Evolutionary conservation across 2,888 invertebrate species (phyloP).

Genomic region (Sesia apiformis): DNA sequence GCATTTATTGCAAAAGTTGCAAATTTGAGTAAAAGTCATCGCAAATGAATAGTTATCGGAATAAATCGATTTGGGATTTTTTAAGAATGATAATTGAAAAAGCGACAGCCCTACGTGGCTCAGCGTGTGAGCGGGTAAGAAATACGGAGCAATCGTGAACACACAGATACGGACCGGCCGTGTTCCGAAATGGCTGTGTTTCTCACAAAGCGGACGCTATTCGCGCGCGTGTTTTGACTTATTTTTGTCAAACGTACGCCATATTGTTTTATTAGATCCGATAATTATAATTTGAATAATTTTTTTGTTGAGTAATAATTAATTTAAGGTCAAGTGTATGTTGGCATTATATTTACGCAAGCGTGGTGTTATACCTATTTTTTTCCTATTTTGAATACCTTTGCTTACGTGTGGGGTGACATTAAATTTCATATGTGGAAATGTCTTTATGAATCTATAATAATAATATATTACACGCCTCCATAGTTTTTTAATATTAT

Average conservation of each 20-base stretch:
- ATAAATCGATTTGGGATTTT: too few relatives aligned
- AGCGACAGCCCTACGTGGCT: constrained; percentile 40
- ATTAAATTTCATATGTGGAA: neutral
- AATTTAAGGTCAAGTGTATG: too few relatives aligned
- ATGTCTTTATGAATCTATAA: neutral
- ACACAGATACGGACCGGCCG: constrained; percentile 52
- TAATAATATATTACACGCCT: constrained; percentile 2
- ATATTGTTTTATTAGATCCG: constrained; percentile 55
- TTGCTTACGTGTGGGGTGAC: neutral
- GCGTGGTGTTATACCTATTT: neutral
- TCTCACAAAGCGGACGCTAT: constrained; percentile 23
- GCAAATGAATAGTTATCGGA: too few relatives aligned
- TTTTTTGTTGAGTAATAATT: constrained; percentile 1
- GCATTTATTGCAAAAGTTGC: too few relatives aligned
- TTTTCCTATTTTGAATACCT: neutral
- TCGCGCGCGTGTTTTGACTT: constrained; percentile 52
- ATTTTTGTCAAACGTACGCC: constrained; percentile 58
- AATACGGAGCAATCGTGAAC: constrained; percentile 32
- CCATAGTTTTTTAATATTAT: neutral
- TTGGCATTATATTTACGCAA: too few relatives aligned
- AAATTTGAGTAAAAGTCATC: too few relatives aligned
- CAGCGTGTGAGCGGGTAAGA: constrained; percentile 59
- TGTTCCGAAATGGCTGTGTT: constrained; percentile 46
- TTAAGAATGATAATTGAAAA: neutral
- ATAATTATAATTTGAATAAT: constrained; percentile 25